Evolutionary conservation across 2,113 vertebrate species (phyloP), one percentile per base, ranked within the genome.

Genomic region (Cyanoderma ruficeps): DNA sequence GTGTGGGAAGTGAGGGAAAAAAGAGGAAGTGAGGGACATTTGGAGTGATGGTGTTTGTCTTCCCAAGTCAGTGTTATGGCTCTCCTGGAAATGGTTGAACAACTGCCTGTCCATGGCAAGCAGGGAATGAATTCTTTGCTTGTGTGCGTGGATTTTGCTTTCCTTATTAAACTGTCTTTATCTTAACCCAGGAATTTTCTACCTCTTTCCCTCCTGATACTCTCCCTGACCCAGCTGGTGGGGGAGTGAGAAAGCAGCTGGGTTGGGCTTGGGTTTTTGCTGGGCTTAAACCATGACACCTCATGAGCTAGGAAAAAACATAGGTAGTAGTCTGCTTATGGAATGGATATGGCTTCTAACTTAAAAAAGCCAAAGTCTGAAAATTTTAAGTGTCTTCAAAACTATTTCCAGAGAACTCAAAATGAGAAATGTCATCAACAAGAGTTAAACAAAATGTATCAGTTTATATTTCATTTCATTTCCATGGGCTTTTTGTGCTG

Each of bases 21-120:
- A 65, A 13, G 11, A 59, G 16, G 23, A 67, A 52, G 15, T 0
- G 0, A 11, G 6, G 7, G 39, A 31, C 2, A 2, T 65, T 39
- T 46, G 28, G 9, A 39, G 28, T 14, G 20, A 9, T 30, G 11
- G 3, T 5, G 1, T 16, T 59, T 74, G 7, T 37, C 52, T 52
- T 59, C 23, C 11, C 18, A 24, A 57, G 27, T 33, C 33, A 33
- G 8, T 0, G 0, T 14, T 30, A 19, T 0, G 1, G 53, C 13
- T 46, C 16, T 52, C 16, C 7, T 44, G 16, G n/a, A 74, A 23
- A 25, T 25, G 33, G 15, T 28, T 68, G 46, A 52, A 68, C 11
- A 7, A 11, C 53, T 30, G 13, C 20, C 11, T 82, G 20, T 6
- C 39, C 5, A 18, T 8, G 13, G 13, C 9, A 67, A 67, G 11